A percentile compares a stretch with the other conserved stretches of the same genome.
Conservation (phyloP, 2,113 vertebrate genomes). For the Macrotis lagotis region DNA sequence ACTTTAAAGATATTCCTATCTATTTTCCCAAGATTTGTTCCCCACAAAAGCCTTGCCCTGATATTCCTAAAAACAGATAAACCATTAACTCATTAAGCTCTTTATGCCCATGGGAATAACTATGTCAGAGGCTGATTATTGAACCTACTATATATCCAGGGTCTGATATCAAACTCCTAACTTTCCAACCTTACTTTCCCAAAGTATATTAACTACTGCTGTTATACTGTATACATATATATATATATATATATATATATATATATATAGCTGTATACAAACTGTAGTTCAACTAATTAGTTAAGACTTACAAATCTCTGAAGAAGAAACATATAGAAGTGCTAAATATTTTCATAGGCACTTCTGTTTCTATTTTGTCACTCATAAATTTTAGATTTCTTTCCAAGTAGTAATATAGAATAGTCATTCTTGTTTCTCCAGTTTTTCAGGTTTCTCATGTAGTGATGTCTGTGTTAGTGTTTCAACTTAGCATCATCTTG, state of each 20-base stretch:
- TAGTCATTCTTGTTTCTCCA: slow-evolving; percentile 39
- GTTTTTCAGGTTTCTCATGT: slow-evolving; percentile 24
- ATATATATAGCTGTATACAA: too few species aligned
- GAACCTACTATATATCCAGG: slow-evolving; percentile 5
- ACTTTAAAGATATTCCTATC: not conserved
- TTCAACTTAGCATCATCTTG: slow-evolving; percentile 10
- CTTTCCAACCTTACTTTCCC: not conserved
- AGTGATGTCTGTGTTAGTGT: not conserved
- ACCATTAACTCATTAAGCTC: not conserved
- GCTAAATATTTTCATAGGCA: not conserved
- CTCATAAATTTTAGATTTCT: slow-evolving; percentile 26
- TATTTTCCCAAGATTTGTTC: not conserved
- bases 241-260: too few species aligned
- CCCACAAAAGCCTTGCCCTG: not conserved
- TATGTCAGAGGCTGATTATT: not conserved
- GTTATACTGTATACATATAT: too few species aligned
- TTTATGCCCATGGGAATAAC: not conserved
- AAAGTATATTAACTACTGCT: not conserved
- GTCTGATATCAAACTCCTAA: not conserved
- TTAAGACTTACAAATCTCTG: slow-evolving; percentile 25
- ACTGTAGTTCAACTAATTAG: not conserved
- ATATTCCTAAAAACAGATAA: not conserved
- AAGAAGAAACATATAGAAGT: slow-evolving; percentile 47
- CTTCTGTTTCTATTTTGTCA: not conserved
- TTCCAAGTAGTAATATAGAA: slow-evolving; percentile 7